These are phyloP conservation scores for Chrosomus eos DNA, from an alignment of 2,797 vertebrate genomes.

Conservation along the genomic window DNA sequence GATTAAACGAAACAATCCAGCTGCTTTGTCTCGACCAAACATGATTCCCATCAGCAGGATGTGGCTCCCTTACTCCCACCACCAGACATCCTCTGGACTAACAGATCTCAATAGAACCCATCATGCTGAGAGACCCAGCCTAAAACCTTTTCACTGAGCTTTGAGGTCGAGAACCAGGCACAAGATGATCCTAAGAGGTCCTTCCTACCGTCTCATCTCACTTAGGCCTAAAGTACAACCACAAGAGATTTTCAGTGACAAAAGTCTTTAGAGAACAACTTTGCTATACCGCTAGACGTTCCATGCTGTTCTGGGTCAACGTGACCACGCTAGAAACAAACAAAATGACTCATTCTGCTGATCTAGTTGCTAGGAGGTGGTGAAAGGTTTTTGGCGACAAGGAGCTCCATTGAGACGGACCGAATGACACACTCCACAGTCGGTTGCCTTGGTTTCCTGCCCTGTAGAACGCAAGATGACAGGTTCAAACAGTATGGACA, in stretches of 20 bases:
- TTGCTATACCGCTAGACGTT: constrained; percentile 20
- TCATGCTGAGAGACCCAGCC: constrained; percentile 35
- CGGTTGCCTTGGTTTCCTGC: constrained; percentile 48
- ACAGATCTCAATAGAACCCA: constrained; percentile 58
- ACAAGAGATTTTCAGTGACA: neutral
- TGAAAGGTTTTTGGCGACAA: constrained; percentile 40
- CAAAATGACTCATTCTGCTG: constrained; percentile 23
- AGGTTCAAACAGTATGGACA: constrained; percentile 27
- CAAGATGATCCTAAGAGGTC: constrained; percentile 22
- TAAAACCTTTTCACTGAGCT: constrained; percentile 42
- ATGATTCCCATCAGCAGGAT: constrained; percentile 76
- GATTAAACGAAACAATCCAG: constrained; percentile 42
- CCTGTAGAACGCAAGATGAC: constrained; percentile 9
- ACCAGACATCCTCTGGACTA: constrained; percentile 59
- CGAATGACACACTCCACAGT: constrained; percentile 26
- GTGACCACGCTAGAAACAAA: constrained; percentile 34
- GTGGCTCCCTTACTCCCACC: constrained; percentile 71
- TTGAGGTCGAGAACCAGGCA: constrained; percentile 61
- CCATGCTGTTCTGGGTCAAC: constrained; percentile 39
- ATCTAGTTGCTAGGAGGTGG: constrained; percentile 42
- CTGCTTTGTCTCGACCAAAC: constrained; percentile 42
- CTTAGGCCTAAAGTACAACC: constrained; percentile 1
- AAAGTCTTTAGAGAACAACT: constrained; percentile 40
- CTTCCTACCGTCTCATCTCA: constrained; percentile 20
- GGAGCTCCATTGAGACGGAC: constrained; percentile 24